Base-by-base conservation (phyloP, 2,797 vertebrate species). In the Melanotaenia nigrans region DNA sequence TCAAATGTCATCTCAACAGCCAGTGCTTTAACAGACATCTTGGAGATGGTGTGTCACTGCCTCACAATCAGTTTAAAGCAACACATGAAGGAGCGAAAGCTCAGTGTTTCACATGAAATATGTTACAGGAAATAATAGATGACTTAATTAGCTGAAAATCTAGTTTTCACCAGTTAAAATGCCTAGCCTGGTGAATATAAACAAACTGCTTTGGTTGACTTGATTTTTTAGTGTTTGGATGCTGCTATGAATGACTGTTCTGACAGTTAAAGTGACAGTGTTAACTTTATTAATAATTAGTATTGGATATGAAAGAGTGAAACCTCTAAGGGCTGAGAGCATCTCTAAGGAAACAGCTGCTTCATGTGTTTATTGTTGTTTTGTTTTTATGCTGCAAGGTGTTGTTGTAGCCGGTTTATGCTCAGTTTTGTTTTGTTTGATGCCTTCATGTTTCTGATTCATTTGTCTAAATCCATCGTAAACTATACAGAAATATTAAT, bases 321-420 rank as follows among this genome's bases (percentile, higher is more conserved):
- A 28, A 28, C 24, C 22, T 54, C 51, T 5, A 1, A 25, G 13
- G 53, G 53, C 13, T 14, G 22, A 28, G 25, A 54, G 53, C 53
- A 54, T 54, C 53, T 54, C 53, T 28, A 10, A 54, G 53, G 22
- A 25, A 54, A 54, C 53, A 54, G 24, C 53, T 54, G 53, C 53
- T 28, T 54, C 5, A 28, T 28, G 24, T 16, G 12, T 54, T 54
- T 54, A 8, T 14, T 28, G 24, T 28, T 54, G 24, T 14, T 28
- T 13, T 14, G 7, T 28, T 25, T 54, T 25, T 5, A 54, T 28
- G 12, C 13, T 14, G 13, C 3, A 25, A 25, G 51, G 51, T 54
- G 51, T 13, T 51, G 49, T 24, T 54, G 9, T 10, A 8, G n/a
- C 18, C 6, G 6, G 14, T 16, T 47, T 13, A 47, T 47, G 22